These are phyloP conservation scores for Phalacrocorax brasilianus DNA, from an alignment of 2,113 vertebrate genomes.

Conservation along the genomic window DNA sequence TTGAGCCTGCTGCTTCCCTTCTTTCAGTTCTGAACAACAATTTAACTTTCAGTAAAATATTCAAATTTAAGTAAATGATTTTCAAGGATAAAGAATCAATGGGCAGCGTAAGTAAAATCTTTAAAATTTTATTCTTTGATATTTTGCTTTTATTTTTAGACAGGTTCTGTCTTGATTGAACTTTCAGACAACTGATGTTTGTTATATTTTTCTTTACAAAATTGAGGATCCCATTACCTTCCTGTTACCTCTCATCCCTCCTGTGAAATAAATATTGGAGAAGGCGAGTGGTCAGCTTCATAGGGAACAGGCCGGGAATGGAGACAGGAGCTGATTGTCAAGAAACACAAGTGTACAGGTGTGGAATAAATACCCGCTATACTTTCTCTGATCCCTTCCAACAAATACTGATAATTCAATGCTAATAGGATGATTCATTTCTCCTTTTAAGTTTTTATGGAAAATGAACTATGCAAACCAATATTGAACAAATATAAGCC, in stretches of 20 bases:
- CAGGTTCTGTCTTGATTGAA: not conserved
- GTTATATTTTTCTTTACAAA: not conserved
- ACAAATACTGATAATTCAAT: not conserved
- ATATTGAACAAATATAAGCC: not conserved
- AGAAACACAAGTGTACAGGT: not conserved
- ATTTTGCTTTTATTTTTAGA: not conserved
- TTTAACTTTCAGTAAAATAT: not conserved
- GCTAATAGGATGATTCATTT: not conserved
- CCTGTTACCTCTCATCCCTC: not conserved
- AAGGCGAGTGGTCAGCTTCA: not conserved
- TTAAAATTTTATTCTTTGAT: not conserved
- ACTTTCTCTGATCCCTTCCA: not conserved
- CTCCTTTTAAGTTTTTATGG: not conserved
- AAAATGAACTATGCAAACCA: not conserved
- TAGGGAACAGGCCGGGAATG: not conserved
- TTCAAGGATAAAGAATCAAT: not conserved
- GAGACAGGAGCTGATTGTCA: not conserved
- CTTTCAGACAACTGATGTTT: not conserved
- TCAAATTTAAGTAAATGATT: not conserved
- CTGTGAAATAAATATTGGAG: not conserved
- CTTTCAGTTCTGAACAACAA: not conserved
- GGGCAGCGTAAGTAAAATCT: not conserved
- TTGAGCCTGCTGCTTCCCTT: not conserved
- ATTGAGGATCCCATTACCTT: not conserved
- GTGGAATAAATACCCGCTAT: fast-evolving